Conservation (phyloP, 2,113 vertebrate species). For the Cygnus atratus region DNA sequence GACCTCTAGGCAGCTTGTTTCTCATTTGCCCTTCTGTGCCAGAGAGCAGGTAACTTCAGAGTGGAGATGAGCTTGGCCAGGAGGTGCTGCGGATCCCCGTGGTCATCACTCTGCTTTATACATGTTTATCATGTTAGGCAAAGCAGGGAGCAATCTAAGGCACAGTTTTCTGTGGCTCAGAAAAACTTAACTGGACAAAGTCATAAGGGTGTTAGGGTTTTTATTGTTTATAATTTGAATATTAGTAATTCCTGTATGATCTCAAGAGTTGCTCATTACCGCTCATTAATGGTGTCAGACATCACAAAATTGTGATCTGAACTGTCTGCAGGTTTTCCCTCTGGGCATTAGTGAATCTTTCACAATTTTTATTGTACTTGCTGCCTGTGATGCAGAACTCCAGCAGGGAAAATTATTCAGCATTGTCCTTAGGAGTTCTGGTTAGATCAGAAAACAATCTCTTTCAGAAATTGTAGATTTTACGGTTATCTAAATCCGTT, state of each 20-base stretch:
- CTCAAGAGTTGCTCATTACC: conserved; percentile 22
- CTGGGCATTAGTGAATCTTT: neutral
- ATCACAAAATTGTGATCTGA: conserved; percentile 11
- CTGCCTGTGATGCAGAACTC: neutral
- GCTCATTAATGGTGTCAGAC: conserved; percentile 12
- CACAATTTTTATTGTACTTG: neutral
- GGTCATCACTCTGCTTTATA: neutral
- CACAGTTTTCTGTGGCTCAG: neutral
- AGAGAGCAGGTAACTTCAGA: neutral
- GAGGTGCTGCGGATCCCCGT: neutral
- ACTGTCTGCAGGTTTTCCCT: neutral
- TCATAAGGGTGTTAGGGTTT: neutral
- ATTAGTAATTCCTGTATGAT: neutral
- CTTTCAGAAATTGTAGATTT: neutral
- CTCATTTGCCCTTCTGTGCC: neutral
- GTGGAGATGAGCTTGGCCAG: neutral
- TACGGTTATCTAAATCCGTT: neutral
- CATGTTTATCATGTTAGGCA: neutral
- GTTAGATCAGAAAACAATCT: neutral
- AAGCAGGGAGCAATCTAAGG: neutral
- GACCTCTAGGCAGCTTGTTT: neutral
- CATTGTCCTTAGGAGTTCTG: conserved; percentile 18
- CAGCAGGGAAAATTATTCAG: conserved; percentile 11
- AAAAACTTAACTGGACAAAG: neutral
- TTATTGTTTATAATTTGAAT: neutral